phyloP scores from a whole-genome alignment of 2,888 invertebrate genomes.

The Dynastes maya region DNA sequence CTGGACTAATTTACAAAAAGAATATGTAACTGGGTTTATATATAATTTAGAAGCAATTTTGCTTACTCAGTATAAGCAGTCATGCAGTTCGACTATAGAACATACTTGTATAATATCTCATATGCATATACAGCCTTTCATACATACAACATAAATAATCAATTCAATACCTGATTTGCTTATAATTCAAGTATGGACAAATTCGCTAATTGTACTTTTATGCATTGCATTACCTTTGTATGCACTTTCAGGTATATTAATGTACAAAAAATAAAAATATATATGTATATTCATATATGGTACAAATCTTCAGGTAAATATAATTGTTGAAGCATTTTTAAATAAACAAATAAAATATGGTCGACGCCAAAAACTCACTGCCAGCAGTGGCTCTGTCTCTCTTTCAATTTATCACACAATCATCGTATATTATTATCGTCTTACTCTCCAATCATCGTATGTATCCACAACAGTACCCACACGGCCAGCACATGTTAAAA shows the following conservation, averaged over 20 bases:
- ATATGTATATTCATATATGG: conserved; percentile 59
- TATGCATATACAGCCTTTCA: too few species aligned
- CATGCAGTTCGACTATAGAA: too few species aligned
- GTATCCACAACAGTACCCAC: conserved; percentile 46
- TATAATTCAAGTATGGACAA: not conserved
- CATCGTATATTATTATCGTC: conserved; percentile 56
- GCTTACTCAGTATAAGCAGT: too few species aligned
- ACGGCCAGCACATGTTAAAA: conserved; percentile 24
- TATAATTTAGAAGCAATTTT: too few species aligned
- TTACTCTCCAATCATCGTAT: conserved; percentile 58
- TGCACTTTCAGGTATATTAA: conserved; percentile 59
- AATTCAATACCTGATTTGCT: too few species aligned
- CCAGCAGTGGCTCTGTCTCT: conserved; percentile 70
- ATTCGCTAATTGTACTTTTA: not conserved
- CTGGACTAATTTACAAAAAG: too few species aligned
- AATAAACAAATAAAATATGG: conserved; percentile 51
- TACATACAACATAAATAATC: too few species aligned
- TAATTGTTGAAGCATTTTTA: conserved; percentile 51
- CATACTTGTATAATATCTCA: too few species aligned
- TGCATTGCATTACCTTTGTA: conserved; percentile 33
- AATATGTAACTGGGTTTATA: too few species aligned
- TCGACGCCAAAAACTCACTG: conserved; percentile 64
- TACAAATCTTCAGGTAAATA: conserved; percentile 67
- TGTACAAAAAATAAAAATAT: conserved; percentile 64
- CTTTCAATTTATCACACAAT: conserved; percentile 53